Evolutionary conservation across 2,113 vertebrate species (phyloP).

Genomic region (Nothocercus julius): DNA sequence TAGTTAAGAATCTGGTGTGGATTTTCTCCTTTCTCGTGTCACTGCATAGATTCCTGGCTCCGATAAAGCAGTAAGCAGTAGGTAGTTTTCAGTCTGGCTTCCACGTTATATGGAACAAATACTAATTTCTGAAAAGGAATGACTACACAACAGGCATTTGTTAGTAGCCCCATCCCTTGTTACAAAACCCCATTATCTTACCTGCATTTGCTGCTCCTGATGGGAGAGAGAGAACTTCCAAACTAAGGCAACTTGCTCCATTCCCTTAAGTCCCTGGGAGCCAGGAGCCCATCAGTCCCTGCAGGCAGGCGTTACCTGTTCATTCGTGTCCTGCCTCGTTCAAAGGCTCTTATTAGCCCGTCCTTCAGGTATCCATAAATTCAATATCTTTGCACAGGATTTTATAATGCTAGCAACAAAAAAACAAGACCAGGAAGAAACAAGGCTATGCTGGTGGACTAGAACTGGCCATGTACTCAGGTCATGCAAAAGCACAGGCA

Average conservation of each 20-base stretch:
- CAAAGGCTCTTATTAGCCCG: background rate
- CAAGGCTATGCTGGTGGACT: background rate
- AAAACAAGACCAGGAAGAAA: background rate
- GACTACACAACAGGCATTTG: slow-evolving; percentile 32
- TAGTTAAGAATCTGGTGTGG: slow-evolving; percentile 14
- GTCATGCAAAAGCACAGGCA: background rate
- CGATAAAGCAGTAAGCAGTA: slow-evolving; percentile 18
- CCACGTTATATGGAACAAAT: slow-evolving; percentile 16
- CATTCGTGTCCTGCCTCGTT: background rate
- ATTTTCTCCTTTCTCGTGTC: slow-evolving; percentile 25
- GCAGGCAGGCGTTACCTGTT: background rate
- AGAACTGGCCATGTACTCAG: background rate
- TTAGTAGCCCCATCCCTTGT: slow-evolving; percentile 39
- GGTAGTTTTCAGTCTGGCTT: slow-evolving; percentile 1
- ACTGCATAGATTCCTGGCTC: slow-evolving; percentile 27
- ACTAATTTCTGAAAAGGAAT: slow-evolving; percentile 50
- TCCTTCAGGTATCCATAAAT: background rate
- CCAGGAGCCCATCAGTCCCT: background rate
- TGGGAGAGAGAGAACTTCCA: background rate
- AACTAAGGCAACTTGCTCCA: background rate
- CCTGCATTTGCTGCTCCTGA: slow-evolving; percentile 3
- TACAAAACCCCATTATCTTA: slow-evolving; percentile 40
- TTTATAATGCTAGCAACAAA: background rate
- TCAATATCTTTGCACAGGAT: background rate
- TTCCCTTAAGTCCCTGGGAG: background rate